Evolutionary conservation across 2,113 vertebrate species (phyloP).

Genomic region (Micronisus gabar): DNA sequence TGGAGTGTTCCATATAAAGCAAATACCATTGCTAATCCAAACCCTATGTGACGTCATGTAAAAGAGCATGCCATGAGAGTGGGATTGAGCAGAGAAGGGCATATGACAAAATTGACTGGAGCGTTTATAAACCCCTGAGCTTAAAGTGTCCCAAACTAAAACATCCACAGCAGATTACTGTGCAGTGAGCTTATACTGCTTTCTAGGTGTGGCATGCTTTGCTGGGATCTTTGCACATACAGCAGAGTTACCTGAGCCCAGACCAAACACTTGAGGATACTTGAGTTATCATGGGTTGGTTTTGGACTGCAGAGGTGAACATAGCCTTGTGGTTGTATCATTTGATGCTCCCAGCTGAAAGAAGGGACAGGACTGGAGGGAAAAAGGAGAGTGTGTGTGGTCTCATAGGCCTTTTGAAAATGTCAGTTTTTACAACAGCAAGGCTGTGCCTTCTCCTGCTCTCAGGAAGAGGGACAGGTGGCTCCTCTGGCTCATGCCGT

Average conservation of each 20-base stretch:
- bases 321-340: accelerated
- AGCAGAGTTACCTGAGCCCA: neutral
- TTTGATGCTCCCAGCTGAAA: neutral
- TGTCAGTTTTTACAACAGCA: neutral
- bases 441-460: neutral
- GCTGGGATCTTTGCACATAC: neutral
- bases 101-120: neutral
- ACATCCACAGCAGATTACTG: accelerated
- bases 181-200: neutral
- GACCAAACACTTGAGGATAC: neutral
- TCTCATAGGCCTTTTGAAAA: neutral
- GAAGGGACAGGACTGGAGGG: neutral
- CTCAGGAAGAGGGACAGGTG: neutral
- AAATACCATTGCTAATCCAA: neutral
- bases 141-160: neutral
- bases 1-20: neutral
- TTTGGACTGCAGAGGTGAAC: neutral
- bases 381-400: neutral
- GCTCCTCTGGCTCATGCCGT: accelerated
- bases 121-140: neutral
- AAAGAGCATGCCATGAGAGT: neutral
- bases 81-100: neutral
- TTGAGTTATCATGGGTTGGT: too few species aligned
- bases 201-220: neutral
- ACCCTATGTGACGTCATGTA: accelerated